These are phyloP conservation scores for Heliconius hortense DNA, from an alignment of 2,888 invertebrate species.

Conservation along the genomic window DNA sequence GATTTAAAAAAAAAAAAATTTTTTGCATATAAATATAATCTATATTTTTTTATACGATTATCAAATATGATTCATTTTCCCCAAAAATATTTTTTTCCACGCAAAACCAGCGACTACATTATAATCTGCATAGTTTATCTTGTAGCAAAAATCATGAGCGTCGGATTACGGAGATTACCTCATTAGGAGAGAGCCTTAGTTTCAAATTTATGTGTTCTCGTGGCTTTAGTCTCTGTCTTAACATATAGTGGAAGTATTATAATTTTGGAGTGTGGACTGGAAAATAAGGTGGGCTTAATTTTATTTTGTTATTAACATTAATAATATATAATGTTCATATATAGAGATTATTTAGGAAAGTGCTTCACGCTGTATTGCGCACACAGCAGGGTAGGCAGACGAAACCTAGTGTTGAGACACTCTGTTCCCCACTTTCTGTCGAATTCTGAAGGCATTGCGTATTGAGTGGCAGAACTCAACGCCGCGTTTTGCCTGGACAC, in stretches of 20 bases:
- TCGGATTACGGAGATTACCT: constrained; percentile 24
- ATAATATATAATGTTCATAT: no score
- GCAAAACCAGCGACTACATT: not conserved
- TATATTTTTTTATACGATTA: not conserved
- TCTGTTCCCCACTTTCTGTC: not conserved
- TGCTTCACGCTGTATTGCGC: no score
- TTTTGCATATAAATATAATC: no score
- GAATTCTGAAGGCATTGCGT: no score
- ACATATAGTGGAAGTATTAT: constrained; percentile 3
- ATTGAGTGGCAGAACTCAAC: no score
- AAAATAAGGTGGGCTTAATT: not conserved
- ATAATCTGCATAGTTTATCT: constrained; percentile 22
- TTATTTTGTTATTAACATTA: not conserved
- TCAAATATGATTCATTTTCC: not conserved
- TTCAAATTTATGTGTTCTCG: constrained; percentile 18
- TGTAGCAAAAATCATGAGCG: constrained; percentile 16
- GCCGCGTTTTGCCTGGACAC: no score
- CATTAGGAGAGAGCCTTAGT: constrained; percentile 24
- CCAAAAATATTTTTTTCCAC: not conserved
- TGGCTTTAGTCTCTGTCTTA: constrained; percentile 9
- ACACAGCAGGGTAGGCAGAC: not conserved
- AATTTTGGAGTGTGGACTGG: constrained; percentile 1
- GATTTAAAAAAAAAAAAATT: no score
- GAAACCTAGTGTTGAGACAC: not conserved
- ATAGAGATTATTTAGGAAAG: no score